Base-by-base conservation (phyloP, 92 coral and sea anemone species). In the Chrysogorgia sp. region DNA sequence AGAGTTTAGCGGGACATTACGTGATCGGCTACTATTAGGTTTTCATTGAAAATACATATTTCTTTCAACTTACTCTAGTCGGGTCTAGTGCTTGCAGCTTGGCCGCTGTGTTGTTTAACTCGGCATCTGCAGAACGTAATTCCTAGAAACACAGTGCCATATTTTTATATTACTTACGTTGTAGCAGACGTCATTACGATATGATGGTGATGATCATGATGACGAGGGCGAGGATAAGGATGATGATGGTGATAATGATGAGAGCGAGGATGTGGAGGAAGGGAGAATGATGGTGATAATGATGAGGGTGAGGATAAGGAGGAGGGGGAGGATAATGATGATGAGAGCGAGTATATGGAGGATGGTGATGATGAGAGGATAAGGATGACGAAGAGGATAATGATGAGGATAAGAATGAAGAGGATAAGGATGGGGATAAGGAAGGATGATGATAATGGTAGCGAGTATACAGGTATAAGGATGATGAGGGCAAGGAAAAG, bases 101-200 rank as follows among this genome's bases (percentile, higher is more conserved):
- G 28, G 85, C 86, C 21, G 97, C 97, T 14, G 97, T 92, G 45
- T 81, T 89, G 58, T 92, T 92, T n/a, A 92, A 65, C 57, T 92
- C 97, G 33, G 86, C 63, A 71, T 92, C 97, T 14, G 97, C 97
- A 10, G 91, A 80, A 59, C 87, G 71, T 33, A 92, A 65, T 49
- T 92, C 97, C 96, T 92, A 60, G 10, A 9, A 12, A 17, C 35
- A 10, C 19, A 32, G 69, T 24, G 41, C n/a, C 19, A 34, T 49
- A 2, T 7, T 13, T 6, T 19, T 34, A 31, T 8, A 31, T 13
- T 7, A 60, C 17, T 7, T 20, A 24, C 29, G 67, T 6, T 30
- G 31, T 25, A 28, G 35, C 2, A 60, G 31, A 4, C 24, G 35
- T 14, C 7, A 28, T 3, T 28, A 35, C 19, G 43, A 37, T 4